Evolutionary conservation across 2,888 invertebrate species (phyloP), one percentile per base, ranked within the genome.

Genomic region (Zeuzera pyrina): DNA sequence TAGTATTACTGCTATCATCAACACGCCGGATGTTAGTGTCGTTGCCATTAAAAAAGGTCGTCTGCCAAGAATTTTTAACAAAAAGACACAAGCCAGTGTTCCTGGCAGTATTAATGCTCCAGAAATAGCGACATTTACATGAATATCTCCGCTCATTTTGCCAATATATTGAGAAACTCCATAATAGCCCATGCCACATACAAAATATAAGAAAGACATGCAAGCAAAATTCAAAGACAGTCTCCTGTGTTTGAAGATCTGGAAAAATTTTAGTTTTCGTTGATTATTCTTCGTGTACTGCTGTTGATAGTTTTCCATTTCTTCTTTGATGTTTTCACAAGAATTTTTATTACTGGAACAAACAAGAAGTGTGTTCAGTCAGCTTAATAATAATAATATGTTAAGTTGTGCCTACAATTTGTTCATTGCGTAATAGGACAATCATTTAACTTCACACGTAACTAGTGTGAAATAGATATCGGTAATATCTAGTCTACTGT

Each of bases 141-240:
- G 94, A 33, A 93, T 90, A 45, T 93, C 72, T 0, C 92, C 92
- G 22, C 88, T 89, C 52, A 92, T 84, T 54, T 89, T 87, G 0
- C 91, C 90, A 29, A 92, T 89, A 53, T 89, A 93, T 53, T 93
- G 91, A 0, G 91, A 89, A 14, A 94, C 87, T 0, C 94, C 94
- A 50, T 93, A 96, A 59, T 94, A 92, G 14, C 93, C 91, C 78
- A 95, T 85, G 3, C 93, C 93, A 29, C 92, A 91, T 0, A 91
- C 88, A 8, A 91, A 81, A 89, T 92, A 93, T 47, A 89, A 88
- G 46, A 88, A 86, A 30, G 87, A 85, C 67, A 92, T 89, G 36
- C 86, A 87, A 1, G 87, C 41, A 0, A 91, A 87, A 50, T 90
- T 90, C 10, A 84, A 46, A 10, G 88, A 66, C 56, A 91, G 77